Evolutionary conservation across 2,888 invertebrate genomes (phyloP).

Genomic region (Alentia gelatinosa): DNA sequence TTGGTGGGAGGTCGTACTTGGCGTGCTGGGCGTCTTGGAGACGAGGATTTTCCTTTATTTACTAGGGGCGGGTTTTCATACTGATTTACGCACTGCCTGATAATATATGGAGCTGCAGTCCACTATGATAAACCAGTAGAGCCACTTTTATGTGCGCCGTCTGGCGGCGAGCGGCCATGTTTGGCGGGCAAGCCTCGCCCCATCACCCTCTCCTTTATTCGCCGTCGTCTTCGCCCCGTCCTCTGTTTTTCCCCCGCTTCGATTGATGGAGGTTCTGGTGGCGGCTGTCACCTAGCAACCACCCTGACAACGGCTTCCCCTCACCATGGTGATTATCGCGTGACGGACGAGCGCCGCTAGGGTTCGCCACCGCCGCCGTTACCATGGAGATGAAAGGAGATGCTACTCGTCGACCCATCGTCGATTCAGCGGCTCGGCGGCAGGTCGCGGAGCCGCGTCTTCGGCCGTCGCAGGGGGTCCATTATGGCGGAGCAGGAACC

Average conservation of each 20-base stretch:
- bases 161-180: neutral
- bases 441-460: neutral
- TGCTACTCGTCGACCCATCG: neutral
- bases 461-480: neutral
- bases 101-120: too few relatives aligned
- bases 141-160: too few relatives aligned
- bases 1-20: too few relatives aligned
- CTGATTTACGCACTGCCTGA: too few relatives aligned
- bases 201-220: neutral
- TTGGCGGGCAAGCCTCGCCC: neutral
- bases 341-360: neutral
- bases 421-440: neutral
- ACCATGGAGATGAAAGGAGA: constrained; percentile 26
- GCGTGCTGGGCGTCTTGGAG: too few relatives aligned
- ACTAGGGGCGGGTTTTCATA: too few relatives aligned
- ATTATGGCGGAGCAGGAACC: constrained; percentile 2
- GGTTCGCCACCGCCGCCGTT: neutral
- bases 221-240: too few relatives aligned
- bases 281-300: constrained; percentile 2
- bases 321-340: constrained; percentile 9
- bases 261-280: neutral
- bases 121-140: too few relatives aligned
- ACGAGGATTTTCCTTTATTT: too few relatives aligned
- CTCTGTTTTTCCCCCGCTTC: neutral
- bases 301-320: neutral